Evolutionary conservation across 2,797 vertebrate genomes (phyloP).

Genomic region (Xyrichtys novacula): DNA sequence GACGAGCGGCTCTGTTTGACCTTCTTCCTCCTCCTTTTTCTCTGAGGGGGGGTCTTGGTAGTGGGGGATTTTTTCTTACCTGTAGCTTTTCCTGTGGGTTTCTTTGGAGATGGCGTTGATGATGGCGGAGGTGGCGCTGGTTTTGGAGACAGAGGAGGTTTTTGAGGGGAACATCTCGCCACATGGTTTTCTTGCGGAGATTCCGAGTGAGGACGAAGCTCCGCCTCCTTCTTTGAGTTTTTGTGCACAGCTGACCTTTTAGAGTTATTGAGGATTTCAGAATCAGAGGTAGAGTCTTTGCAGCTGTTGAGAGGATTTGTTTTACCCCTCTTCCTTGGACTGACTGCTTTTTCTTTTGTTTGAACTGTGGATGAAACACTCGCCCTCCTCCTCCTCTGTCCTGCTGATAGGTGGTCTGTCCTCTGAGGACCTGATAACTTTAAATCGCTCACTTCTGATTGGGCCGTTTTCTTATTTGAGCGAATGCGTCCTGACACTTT

Average conservation of each 20-base stretch:
- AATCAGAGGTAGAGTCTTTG: conserved; percentile 82
- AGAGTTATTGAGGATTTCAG: conserved; percentile 54
- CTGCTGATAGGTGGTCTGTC: neutral
- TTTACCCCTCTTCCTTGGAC: conserved; percentile 42
- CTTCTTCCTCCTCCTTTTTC: conserved; percentile 73
- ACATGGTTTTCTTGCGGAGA: conserved; percentile 23
- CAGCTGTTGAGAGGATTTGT: conserved; percentile 53
- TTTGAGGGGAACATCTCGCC: conserved; percentile 12
- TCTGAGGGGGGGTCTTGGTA: conserved; percentile 58
- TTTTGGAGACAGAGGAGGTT: conserved; percentile 20
- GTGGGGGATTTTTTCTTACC: conserved; percentile 45
- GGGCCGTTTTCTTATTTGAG: conserved; percentile 62
- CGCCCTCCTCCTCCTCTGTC: conserved; percentile 25
- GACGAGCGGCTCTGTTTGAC: conserved; percentile 24
- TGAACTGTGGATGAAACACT: conserved; percentile 33
- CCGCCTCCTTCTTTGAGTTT: conserved; percentile 43
- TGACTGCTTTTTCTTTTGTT: conserved; percentile 47
- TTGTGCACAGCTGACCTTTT: conserved; percentile 38
- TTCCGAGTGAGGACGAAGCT: conserved; percentile 22
- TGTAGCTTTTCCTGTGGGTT: conserved; percentile 47
- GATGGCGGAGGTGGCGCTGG: conserved; percentile 4
- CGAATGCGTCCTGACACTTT: conserved; percentile 72
- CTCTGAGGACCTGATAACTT: conserved; percentile 21
- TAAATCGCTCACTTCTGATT: conserved; percentile 12
- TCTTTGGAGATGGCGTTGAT: conserved; percentile 61